phyloP scores from a whole-genome alignment of 2,888 invertebrate genomes.

The Metalampra italica region DNA sequence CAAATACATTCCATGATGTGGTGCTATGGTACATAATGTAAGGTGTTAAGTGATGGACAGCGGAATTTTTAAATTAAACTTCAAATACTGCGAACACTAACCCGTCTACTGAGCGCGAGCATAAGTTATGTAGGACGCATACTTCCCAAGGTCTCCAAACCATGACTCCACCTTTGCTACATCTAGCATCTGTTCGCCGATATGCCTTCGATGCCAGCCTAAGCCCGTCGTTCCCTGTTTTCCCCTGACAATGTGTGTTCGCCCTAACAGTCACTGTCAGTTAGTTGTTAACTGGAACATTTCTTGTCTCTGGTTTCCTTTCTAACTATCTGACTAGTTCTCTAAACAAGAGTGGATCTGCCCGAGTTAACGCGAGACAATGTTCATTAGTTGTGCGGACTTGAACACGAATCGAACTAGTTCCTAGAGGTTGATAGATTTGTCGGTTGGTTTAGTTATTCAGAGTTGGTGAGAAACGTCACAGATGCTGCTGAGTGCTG shows the following conservation, averaged over 20 bases:
- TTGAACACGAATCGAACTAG: slow-evolving; percentile 13
- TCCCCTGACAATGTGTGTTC: slow-evolving; percentile 1
- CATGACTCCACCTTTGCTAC: no score
- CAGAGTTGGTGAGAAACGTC: not conserved
- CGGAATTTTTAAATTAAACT: no score
- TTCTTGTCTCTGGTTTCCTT: slow-evolving; percentile 48
- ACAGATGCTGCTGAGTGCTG: not conserved
- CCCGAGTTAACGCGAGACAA: slow-evolving; percentile 26
- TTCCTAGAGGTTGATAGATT: slow-evolving; percentile 1
- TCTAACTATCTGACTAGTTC: slow-evolving; percentile 42
- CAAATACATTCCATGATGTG: no score
- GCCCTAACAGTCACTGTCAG: slow-evolving; percentile 14
- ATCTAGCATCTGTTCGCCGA: no score
- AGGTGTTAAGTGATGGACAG: no score
- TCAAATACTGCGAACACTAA: no score
- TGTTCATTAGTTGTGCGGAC: slow-evolving; percentile 36
- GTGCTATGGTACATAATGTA: no score
- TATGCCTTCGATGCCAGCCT: no score
- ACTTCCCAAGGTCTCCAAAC: no score
- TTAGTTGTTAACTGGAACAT: slow-evolving; percentile 45
- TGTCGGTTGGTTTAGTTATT: slow-evolving; percentile 8
- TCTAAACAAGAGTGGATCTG: slow-evolving; percentile 31
- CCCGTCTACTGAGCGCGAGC: no score
- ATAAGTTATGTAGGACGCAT: no score
- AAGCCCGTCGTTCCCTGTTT: no score